Base-by-base conservation (phyloP, 2,797 vertebrate species). In the Podarcis siculus region DNA sequence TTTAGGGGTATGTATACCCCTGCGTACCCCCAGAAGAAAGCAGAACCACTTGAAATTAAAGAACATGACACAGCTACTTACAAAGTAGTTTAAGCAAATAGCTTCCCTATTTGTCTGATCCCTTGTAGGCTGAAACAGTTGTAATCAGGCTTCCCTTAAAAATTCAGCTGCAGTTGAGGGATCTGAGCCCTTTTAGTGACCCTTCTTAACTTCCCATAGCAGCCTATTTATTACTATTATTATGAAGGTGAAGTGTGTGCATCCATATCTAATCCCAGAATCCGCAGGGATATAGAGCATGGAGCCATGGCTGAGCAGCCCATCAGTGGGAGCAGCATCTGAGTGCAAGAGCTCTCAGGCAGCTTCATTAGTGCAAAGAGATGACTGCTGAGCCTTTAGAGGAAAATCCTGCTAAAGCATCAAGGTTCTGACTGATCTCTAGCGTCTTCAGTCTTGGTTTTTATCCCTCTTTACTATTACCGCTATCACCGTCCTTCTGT, bases 361-460 rank as follows among this genome's bases (percentile, higher is more conserved):
- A 93, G 81, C 96, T 93, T 93, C 88, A 61, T 90, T 95, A 91
- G 87, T 90, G 80, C 92, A 93, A 95, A 95, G 93, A 94, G 93
- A 93, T 94, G 93, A 91, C 95, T 94, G 92, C 95, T 87, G 91
- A 94, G 95, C 92, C 94, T 96, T 93, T 92, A 93, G 94, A 96
- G 95, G 94, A 94, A 91, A 92, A 93, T 92, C 90, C 94, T 92
- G 94, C 94, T 94, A 94, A 94, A 95, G 90, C 37, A 85, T 92
- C 93, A 94, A 92, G 93, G 94, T 95, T 95, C 95, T 96, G 92
- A 92, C 91, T 95, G 91, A 94, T 92, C 92, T 92, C 92, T 86
- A 89, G 90, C 94, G 92, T 80, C 93, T 89, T 83, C 90, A 17
- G 83, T 92, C 91, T 93, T 64, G 30, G 69, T 95, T 42, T 85